These are phyloP conservation scores for Taphrorychus bicolor DNA, from an alignment of 2,888 invertebrate genomes.

Conservation along the genomic window DNA sequence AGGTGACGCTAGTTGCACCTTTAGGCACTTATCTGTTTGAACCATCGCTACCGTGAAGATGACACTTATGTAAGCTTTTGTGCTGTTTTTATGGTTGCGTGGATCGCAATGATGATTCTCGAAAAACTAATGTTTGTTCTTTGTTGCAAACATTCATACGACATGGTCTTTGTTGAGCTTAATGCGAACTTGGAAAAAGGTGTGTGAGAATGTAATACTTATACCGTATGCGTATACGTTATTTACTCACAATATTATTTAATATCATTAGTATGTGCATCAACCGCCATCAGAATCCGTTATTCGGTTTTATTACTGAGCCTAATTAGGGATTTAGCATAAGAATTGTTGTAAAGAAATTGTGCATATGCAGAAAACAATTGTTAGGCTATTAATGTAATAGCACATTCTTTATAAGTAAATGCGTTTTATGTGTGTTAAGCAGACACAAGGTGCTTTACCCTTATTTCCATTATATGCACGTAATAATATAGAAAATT, in stretches of 20 bases:
- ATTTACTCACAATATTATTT: background rate
- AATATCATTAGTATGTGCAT: background rate
- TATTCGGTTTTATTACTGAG: background rate
- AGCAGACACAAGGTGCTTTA: too few species aligned
- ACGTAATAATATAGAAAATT: too few species aligned
- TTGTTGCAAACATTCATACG: background rate
- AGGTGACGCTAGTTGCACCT: conserved; percentile 36
- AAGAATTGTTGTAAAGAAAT: background rate
- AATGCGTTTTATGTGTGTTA: background rate
- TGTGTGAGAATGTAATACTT: background rate
- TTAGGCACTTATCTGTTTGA: conserved; percentile 16
- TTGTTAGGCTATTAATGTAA: background rate
- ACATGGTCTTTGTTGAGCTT: too few species aligned
- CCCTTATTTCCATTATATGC: too few species aligned
- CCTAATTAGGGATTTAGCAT: background rate
- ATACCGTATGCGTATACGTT: background rate
- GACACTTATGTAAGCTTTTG: conserved; percentile 33
- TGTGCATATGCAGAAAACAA: background rate
- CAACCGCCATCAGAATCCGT: background rate
- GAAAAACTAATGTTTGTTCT: background rate
- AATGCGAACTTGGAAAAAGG: background rate
- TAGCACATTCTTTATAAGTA: background rate
- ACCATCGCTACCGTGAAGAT: conserved; percentile 25
- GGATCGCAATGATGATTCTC: conserved; percentile 8
- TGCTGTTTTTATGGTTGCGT: conserved; percentile 30